Evolutionary conservation across 2,888 invertebrate genomes (phyloP), one percentile per base, ranked within the genome.

Genomic region (Ischnura elegans): DNA sequence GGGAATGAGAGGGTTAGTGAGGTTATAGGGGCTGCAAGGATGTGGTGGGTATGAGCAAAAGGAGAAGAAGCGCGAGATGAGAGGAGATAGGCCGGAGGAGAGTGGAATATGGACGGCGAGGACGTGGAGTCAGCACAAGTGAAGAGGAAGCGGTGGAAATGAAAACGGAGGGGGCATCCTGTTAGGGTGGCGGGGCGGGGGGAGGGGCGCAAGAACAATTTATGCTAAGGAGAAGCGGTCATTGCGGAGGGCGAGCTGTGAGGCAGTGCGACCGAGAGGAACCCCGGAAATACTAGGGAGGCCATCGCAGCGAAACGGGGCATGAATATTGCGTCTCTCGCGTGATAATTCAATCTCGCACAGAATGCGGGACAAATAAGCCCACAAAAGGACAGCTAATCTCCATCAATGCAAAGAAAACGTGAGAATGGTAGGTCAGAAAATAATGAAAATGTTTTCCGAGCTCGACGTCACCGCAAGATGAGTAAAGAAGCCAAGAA

Each of bases 91-190:
- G 21, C n/a, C 25, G 55, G n/a, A 21, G 36, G 51, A 55, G 55
- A 21, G 51, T 36, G 42, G 43, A 43, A 61, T 29, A 87, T 87
- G 42, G 61, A 36, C 25, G 90, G 51, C 42, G 61, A 61, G 61
- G 90, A 90, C 90, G 90, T 61, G 61, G 90, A 90, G 90, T 90
- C 90, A 90, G 90, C 61, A 55, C 6, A 61, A 90, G 55, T 55
- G 47, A 90, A 90, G 90, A 90, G 90, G 87, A 90, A 90, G 42
- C 51, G 46, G 87, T 51, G 87, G 87, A 87, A 87, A 87, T 87
- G 87, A 51, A 87, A 51, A 36, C 86, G 45, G 86, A 46, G n/a
- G 43, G 46, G 61, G 25, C 85, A 42, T 86, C 43, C 46, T 13
- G 86, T 46, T 46, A 21, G 21, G 42, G 45, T n/a, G n/a, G n/a